Percentiles rank a stretch among this genome's conserved stretches.
These are phyloP conservation scores for Achlya flavicornis DNA, from an alignment of 2,888 invertebrate species.

Conservation along the genomic window DNA sequence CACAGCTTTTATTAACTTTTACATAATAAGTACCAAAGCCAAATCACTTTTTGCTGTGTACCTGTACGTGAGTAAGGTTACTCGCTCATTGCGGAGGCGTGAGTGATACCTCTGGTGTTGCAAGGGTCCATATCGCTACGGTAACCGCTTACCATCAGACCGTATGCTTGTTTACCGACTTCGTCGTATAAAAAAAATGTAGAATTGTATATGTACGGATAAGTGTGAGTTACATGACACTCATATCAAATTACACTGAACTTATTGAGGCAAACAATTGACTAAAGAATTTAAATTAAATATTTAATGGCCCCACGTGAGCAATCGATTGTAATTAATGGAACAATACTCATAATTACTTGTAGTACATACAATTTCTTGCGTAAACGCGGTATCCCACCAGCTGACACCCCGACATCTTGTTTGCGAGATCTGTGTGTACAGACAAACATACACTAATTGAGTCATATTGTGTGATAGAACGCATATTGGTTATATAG, in stretches of 20 bases:
- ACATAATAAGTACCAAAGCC: too few relatives aligned
- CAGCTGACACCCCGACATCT: constrained; percentile 23
- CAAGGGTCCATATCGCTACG: too few relatives aligned
- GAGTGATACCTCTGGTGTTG: too few relatives aligned
- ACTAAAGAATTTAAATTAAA: not conserved
- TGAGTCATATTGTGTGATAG: constrained; percentile 33
- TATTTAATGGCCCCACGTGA: not conserved
- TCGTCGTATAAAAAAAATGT: too few relatives aligned
- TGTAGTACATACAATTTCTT: constrained; percentile 17
- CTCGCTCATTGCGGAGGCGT: too few relatives aligned
- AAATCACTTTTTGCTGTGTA: too few relatives aligned
- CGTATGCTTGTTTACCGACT: too few relatives aligned
- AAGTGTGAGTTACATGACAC: too few relatives aligned
- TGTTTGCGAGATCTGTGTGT: constrained; percentile 16
- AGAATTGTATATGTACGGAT: too few relatives aligned
- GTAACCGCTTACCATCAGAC: too few relatives aligned
- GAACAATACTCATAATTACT: not conserved
- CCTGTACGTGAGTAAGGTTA: too few relatives aligned
- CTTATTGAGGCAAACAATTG: constrained; percentile 14
- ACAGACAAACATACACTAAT: constrained; percentile 32
- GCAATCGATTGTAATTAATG: not conserved
- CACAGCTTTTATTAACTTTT: too few relatives aligned
- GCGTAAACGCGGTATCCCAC: constrained; percentile 32
- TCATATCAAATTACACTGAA: not conserved
- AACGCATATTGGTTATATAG: constrained; percentile 15